These are phyloP conservation scores for Danio choprae DNA, from an alignment of 2,797 vertebrate species.

Conservation along the genomic window DNA sequence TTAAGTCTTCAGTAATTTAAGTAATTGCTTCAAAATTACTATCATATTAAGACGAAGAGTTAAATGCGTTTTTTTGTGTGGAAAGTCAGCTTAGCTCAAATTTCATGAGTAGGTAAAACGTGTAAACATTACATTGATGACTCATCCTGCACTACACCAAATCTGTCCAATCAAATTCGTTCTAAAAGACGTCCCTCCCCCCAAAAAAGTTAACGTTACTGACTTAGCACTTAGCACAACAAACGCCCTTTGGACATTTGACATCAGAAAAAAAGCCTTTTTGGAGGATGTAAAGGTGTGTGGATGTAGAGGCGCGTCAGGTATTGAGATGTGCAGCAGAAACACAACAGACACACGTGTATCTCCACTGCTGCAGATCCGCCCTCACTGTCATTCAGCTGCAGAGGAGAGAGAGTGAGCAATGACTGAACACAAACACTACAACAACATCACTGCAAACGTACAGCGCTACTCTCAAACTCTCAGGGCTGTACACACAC, in stretches of 20 bases:
- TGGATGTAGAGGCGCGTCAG: constrained; percentile 84
- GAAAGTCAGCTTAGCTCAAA: constrained; percentile 87
- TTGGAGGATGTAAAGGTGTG: constrained; percentile 86
- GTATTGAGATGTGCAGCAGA: constrained; percentile 88
- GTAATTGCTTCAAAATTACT: too few relatives aligned
- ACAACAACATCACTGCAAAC: neutral
- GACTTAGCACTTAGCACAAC: neutral
- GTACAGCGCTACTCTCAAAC: neutral
- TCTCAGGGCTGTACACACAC: neutral
- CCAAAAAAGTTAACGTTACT: neutral
- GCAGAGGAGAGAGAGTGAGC: neutral
- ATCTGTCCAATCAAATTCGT: constrained; percentile 47
- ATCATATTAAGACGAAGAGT: neutral
- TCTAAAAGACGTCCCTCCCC: neutral
- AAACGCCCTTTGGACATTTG: constrained; percentile 73
- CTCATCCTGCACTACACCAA: constrained; percentile 81
- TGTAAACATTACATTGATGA: constrained; percentile 86
- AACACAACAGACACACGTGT: constrained; percentile 85
- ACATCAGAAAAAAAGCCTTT: constrained; percentile 78
- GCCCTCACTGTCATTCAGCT: constrained; percentile 18
- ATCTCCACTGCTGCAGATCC: constrained; percentile 94
- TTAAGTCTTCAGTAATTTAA: too few relatives aligned
- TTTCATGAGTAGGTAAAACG: constrained; percentile 92
- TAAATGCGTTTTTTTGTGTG: neutral
- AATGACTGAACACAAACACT: too few relatives aligned